Base-by-base conservation (phyloP, 2,113 vertebrate genomes). In the Cochlearius cochlearius region DNA sequence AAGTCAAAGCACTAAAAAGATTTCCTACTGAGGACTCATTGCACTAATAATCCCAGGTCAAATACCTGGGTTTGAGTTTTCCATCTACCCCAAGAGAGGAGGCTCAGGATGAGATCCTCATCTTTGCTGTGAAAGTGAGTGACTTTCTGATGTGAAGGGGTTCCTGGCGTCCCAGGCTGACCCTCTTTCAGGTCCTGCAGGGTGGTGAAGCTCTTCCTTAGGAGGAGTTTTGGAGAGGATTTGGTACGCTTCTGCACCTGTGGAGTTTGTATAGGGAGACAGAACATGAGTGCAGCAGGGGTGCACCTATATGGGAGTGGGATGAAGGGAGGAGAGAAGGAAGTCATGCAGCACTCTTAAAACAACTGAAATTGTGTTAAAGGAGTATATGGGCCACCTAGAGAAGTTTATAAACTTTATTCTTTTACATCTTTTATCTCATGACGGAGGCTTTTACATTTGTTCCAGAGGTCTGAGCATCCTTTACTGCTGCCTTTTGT, bases 211-310 rank as follows among this genome's bases (percentile, higher is more conserved):
- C 34, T 98, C 38, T 81, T 76, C 56, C 86, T 98, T 66, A 75
- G 88, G 34, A 97, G 63, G 79, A 98, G 79, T 86, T 93, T 95
- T 83, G 98, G 98, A 45, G 97, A 95, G 1, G 8, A 72, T 94
- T 97, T 96, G 88, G 98, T 98, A 74, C 97, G 30, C 12, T 88
- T 80, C 22, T 98, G 91, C 79, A 98, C 94, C 98, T 98, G 32
- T 75, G 74, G 38, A 50, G 4, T 60, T 82, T 71, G 22, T 66
- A 41, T 1, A 36, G 34, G 7, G 47, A 77, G 43, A 63, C 15
- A 63, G 94, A 45, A 56, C 23, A 17, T 10, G 20, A 43, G 9
- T n/a, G 39, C 13, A 77, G 21, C 12, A 43, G 39, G 8, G 7
- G 4, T 58, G 29, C 34, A 34, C 9, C 8, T 53, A 7, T 36